Percentiles rank a stretch among this genome's conserved stretches.
Conservation (phyloP, 2,797 vertebrate species). For the Benthosema pterotum region DNA sequence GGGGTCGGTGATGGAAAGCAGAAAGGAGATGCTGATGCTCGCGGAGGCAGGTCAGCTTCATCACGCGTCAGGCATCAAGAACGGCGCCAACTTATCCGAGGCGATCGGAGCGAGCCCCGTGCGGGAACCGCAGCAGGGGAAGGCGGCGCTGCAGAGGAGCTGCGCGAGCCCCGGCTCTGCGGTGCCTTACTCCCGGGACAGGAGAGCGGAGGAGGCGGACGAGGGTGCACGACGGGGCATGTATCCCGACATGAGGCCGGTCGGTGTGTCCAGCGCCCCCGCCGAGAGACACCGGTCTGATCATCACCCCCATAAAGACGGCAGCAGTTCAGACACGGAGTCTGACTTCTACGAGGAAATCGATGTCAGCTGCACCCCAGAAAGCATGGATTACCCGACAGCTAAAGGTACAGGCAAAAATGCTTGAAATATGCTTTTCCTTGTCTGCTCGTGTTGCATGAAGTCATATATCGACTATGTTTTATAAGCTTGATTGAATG, state of each 20-base stretch:
- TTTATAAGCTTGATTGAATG: slow-evolving; percentile 17
- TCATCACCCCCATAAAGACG: slow-evolving; percentile 84
- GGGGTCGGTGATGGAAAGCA: slow-evolving; percentile 87
- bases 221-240: slow-evolving; percentile 82
- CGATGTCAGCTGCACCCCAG: slow-evolving; percentile 98
- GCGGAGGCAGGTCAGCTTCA: slow-evolving; percentile 87
- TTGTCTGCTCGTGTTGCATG: slow-evolving; percentile 16
- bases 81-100: slow-evolving; percentile 84
- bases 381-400: slow-evolving; percentile 92
- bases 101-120: slow-evolving; percentile 77
- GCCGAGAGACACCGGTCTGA: slow-evolving; percentile 70
- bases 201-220: slow-evolving; percentile 76
- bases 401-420: slow-evolving; percentile 86
- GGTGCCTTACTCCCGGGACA: slow-evolving; percentile 81
- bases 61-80: slow-evolving; percentile 82
- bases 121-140: slow-evolving; percentile 83
- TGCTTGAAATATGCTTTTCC: neutral
- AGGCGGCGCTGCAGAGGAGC: slow-evolving; percentile 82
- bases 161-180: slow-evolving; percentile 84
- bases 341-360: slow-evolving; percentile 99
- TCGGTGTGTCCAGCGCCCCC: slow-evolving; percentile 75
- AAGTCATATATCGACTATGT: slow-evolving; percentile 5
- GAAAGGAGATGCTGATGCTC: slow-evolving; percentile 92
- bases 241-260: slow-evolving; percentile 80
- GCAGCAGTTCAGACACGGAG: slow-evolving; percentile 96